Base-by-base conservation (phyloP, 2,797 vertebrate species). In the Peromyscus melanophrys region DNA sequence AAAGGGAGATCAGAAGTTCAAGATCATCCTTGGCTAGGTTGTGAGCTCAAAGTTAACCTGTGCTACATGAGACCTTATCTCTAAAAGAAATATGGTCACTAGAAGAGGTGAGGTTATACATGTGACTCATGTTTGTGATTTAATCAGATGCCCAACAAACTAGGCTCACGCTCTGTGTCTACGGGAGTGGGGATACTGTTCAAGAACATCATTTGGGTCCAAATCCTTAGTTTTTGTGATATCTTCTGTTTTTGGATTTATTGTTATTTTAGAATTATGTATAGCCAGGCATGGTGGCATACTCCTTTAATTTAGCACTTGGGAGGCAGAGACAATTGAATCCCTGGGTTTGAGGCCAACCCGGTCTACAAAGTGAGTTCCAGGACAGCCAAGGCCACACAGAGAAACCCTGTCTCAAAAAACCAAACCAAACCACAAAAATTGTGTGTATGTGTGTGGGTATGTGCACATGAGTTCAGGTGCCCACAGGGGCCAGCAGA, bases 91-190 rank as follows among this genome's bases (percentile, higher is more conserved):
- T 34, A 8, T 43, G n/a, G 69, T 73, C 92, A 37, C 14, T 34
- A 52, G 69, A 78, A 92, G 90, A 86, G 73, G 4, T 71, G 83
- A 91, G 83, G 94, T 92, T 65, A 37, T 16, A 61, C 14, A 40
- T 34, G 65, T 57, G 89, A 57, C 59, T 89, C 78, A n/a, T 14
- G 63, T 91, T 85, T 95, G 14, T 89, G 37, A 46, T 80, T 80
- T 94, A 94, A 78, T 19, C 49, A 67, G 77, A 25, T 43, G n/a
- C 43, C 29, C 10, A 73, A 55, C 71, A 46, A 85, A 63, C 63
- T 65, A 63, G 63, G 40, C 21, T 90, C 77, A 11, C 43, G 9
- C 89, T 90, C 16, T 87, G 61, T 87, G 91, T 93, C 63, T 52
- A 23, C 34, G 40, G 92, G 37, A 40, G 10, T 49, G 61, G 46